These are phyloP conservation scores for Drosophila parvula DNA, from an alignment of 1,140 invertebrate species.

Conservation along the genomic window DNA sequence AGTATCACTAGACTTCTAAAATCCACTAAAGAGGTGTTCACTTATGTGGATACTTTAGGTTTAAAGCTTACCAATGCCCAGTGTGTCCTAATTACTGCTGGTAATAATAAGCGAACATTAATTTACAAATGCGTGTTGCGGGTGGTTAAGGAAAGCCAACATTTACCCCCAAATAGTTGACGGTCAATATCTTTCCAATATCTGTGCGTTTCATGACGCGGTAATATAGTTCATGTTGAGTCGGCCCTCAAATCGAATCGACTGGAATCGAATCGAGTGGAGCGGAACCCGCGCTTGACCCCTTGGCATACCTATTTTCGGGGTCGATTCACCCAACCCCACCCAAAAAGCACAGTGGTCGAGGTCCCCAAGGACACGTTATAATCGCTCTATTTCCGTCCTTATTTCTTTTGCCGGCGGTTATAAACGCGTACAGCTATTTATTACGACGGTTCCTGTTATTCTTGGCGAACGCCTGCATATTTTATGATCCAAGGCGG, in stretches of 20 bases:
- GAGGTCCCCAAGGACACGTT: slow-evolving; percentile 31
- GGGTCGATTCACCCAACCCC: slow-evolving; percentile 14
- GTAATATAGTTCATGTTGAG: slow-evolving; percentile 8
- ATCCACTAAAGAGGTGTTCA: too few species aligned
- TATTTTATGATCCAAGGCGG: slow-evolving; percentile 40
- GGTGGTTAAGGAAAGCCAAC: slow-evolving; percentile 10
- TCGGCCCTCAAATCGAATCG: not conserved
- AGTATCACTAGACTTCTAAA: too few species aligned
- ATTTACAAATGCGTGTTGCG: slow-evolving; percentile 35
- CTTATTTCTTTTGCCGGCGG: slow-evolving; percentile 39
- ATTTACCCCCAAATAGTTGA: slow-evolving; percentile 6
- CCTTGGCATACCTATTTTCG: slow-evolving; percentile 2
- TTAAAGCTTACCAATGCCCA: too few species aligned
- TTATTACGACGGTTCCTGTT: slow-evolving; percentile 26
- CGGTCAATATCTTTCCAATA: slow-evolving; percentile 41
- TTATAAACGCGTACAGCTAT: slow-evolving; percentile 28
- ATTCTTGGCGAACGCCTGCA: slow-evolving; percentile 25
- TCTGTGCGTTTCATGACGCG: slow-evolving; percentile 30
- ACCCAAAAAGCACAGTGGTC: not conserved
- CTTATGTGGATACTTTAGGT: too few species aligned
- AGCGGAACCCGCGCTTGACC: slow-evolving; percentile 27
- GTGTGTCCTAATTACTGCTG: slow-evolving; percentile 32
- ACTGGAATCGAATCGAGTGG: not conserved
- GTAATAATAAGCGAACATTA: slow-evolving; percentile 17
- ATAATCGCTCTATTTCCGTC: slow-evolving; percentile 66